A percentile compares a stretch with the other conserved stretches of the same genome.
Conservation (phyloP, 2,888 invertebrate genomes). For the Cylloceria caligata region DNA sequence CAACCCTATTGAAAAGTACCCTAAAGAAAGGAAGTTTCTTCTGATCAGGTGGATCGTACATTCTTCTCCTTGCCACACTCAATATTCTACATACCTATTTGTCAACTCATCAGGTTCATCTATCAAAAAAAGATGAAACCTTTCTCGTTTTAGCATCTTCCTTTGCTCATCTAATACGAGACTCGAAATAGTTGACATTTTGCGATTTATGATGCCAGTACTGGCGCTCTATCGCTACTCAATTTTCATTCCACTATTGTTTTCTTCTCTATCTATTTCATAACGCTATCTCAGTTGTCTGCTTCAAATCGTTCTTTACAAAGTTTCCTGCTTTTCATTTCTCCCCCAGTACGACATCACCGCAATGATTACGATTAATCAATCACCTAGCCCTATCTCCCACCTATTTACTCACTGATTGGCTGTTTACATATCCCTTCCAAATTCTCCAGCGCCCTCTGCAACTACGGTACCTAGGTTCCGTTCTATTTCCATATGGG, state of each 20-base stretch:
- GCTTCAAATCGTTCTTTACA: neutral
- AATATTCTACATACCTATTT: no score
- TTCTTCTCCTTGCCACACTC: neutral
- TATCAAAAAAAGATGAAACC: neutral
- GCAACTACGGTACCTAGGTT: no score
- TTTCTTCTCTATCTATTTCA: neutral
- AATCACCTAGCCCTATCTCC: neutral
- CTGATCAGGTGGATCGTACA: neutral
- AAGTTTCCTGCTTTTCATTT: neutral
- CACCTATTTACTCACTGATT: no score
- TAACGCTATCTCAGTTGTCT: no score
- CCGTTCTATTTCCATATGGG: no score
- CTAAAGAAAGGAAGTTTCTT: conserved; percentile 6
- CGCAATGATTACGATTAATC: neutral
- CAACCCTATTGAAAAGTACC: conserved; percentile 8
- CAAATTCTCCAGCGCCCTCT: no score
- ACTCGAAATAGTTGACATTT: no score
- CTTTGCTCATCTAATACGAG: no score
- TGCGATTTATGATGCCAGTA: no score
- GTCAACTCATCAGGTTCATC: no score
- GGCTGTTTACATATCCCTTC: no score
- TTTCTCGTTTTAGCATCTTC: neutral
- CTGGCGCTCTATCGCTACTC: neutral
- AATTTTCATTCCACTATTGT: neutral
- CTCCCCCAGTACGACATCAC: neutral